Conservation (phyloP, 2,113 vertebrate species). For the Paramormyrops kingsleyae region DNA sequence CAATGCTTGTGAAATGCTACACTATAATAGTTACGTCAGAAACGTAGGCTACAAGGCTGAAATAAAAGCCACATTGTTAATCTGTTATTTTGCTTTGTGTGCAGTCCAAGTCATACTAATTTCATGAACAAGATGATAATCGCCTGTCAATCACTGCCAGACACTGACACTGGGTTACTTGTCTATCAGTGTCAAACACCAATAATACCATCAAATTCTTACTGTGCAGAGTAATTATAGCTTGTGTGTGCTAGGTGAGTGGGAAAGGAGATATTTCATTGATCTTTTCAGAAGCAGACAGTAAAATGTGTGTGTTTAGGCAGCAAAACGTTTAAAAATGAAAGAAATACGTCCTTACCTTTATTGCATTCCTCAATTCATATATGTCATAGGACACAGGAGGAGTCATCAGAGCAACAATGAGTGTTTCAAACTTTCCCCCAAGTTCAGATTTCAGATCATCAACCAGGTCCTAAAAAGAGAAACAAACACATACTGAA, state of each 20-base stretch:
- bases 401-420: conserved; percentile 79
- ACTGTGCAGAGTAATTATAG: background rate
- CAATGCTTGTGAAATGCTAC: too few species aligned
- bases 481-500: background rate
- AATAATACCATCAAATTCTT: background rate
- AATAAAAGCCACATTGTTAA: too few species aligned
- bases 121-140: background rate
- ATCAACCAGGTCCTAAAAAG: conserved; percentile 72
- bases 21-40: too few species aligned
- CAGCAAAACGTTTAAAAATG: background rate
- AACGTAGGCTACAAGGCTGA: too few species aligned
- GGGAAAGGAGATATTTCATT: background rate
- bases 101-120: background rate
- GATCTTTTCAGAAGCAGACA: background rate
- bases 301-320: background rate
- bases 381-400: conserved; percentile 70
- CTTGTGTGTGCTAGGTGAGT: background rate
- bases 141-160: background rate
- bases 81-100: too few species aligned
- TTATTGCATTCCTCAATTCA: conserved; percentile 75
- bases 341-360: conserved; percentile 59
- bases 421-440: conserved; percentile 83
- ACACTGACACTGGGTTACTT: background rate
- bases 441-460: conserved; percentile 85
- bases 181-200: background rate